phyloP scores from a whole-genome alignment of 2,797 vertebrate species.

The Acomys russatus region DNA sequence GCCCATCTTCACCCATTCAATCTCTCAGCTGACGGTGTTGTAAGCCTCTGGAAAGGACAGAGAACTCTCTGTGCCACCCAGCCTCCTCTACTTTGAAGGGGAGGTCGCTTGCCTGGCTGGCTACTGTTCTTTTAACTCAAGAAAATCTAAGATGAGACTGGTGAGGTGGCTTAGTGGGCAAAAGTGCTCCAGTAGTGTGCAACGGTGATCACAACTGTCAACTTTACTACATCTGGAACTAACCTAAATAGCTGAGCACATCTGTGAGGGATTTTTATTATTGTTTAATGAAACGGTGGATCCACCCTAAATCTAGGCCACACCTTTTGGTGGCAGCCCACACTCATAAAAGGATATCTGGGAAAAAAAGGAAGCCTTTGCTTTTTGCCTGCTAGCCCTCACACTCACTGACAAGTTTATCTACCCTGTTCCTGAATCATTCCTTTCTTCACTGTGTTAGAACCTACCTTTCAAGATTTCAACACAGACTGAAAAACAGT shows the following conservation, averaged over 20 bases:
- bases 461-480: neutral
- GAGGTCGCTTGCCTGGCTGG: neutral
- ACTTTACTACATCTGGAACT: neutral
- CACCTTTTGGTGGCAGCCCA: neutral
- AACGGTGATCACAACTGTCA: neutral
- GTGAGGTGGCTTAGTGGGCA: too few relatives aligned
- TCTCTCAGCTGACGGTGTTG: neutral
- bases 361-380: neutral
- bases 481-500: neutral
- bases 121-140: neutral
- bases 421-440: neutral
- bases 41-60: fast-evolving
- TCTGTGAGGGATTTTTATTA: neutral
- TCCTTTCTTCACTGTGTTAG: too few relatives aligned
- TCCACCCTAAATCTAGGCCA: neutral
- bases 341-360: neutral
- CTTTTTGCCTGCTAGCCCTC: neutral
- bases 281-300: neutral
- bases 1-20: neutral
- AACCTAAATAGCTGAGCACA: neutral
- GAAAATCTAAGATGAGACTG: neutral
- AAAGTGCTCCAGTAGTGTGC: neutral
- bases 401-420: neutral
- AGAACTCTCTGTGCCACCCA: neutral
- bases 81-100: neutral